Conservation (phyloP, 2,113 vertebrate species). For the Aix galericulata region DNA sequence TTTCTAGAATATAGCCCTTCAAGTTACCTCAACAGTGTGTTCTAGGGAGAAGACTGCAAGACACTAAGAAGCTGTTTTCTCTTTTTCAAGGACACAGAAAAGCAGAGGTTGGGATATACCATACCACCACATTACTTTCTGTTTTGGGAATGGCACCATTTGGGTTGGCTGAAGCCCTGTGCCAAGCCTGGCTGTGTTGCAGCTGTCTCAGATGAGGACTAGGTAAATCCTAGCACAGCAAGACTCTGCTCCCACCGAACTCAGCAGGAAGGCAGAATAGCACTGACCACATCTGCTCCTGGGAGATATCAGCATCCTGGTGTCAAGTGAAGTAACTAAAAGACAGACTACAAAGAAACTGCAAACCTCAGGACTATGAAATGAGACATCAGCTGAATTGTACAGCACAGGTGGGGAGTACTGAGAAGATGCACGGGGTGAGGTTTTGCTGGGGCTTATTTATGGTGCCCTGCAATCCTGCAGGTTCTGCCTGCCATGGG, state of each 20-base stretch:
- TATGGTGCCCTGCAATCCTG: not conserved
- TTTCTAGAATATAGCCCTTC: not conserved
- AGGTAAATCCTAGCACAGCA: not conserved
- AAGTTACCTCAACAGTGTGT: not conserved
- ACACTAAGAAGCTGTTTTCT: not conserved
- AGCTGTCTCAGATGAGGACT: not conserved
- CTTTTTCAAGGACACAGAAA: not conserved
- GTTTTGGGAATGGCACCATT: not conserved
- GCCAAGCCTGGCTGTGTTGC: not conserved
- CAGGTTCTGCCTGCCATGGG: accelerated
- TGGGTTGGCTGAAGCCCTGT: not conserved
- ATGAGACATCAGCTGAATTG: not conserved
- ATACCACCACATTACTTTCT: not conserved
- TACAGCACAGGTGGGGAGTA: not conserved
- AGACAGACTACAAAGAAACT: not conserved
- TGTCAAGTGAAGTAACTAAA: not conserved
- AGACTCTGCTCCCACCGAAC: not conserved
- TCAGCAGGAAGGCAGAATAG: not conserved
- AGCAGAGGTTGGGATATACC: not conserved
- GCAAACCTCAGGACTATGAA: not conserved
- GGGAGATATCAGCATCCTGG: accelerated
- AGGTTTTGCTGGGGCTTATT: not conserved
- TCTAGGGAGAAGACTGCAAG: not conserved
- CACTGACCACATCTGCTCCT: not conserved
- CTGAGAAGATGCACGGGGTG: not conserved